phyloP scores from a whole-genome alignment of 2,888 invertebrate species.

The Apodemia hepburni region DNA sequence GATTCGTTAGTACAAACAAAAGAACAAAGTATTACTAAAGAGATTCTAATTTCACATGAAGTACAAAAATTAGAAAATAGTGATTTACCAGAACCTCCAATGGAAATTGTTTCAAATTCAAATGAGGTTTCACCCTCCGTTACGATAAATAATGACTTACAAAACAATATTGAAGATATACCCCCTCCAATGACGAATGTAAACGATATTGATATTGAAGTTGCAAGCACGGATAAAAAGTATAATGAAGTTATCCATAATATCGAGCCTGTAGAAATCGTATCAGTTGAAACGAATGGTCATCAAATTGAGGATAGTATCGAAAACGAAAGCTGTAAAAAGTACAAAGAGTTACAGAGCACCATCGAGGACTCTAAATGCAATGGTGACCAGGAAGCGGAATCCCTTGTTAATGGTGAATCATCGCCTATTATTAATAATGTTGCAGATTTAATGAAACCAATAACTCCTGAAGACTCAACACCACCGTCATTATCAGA shows the following conservation, averaged over 20 bases:
- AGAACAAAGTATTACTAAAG: not conserved
- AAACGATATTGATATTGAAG: not conserved
- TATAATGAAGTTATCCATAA: slow-evolving; percentile 5
- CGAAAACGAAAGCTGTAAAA: slow-evolving; percentile 42
- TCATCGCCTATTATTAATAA: slow-evolving; percentile 18
- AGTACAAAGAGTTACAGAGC: slow-evolving; percentile 37
- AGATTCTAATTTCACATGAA: slow-evolving; percentile 15
- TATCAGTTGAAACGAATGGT: slow-evolving; percentile 27
- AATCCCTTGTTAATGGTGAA: slow-evolving; percentile 15
- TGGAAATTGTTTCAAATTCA: slow-evolving; percentile 16
- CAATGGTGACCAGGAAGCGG: slow-evolving; percentile 32
- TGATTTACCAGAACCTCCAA: slow-evolving; percentile 11
- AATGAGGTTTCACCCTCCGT: not conserved
- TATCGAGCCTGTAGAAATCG: slow-evolving; percentile 4
- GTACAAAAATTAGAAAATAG: slow-evolving; percentile 19
- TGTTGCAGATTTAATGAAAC: slow-evolving; percentile 19
- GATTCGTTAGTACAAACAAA: not conserved
- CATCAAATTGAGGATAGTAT: slow-evolving; percentile 33
- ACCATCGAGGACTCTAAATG: slow-evolving; percentile 32
- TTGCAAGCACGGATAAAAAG: not conserved
- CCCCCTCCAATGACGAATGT: not conserved
- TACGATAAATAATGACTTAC: not conserved
- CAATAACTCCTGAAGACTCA: slow-evolving; percentile 32
- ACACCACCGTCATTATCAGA: slow-evolving; percentile 36
- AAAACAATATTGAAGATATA: not conserved